Evolutionary conservation across 2,113 vertebrate species (phyloP).

Genomic region (Passer domesticus): DNA sequence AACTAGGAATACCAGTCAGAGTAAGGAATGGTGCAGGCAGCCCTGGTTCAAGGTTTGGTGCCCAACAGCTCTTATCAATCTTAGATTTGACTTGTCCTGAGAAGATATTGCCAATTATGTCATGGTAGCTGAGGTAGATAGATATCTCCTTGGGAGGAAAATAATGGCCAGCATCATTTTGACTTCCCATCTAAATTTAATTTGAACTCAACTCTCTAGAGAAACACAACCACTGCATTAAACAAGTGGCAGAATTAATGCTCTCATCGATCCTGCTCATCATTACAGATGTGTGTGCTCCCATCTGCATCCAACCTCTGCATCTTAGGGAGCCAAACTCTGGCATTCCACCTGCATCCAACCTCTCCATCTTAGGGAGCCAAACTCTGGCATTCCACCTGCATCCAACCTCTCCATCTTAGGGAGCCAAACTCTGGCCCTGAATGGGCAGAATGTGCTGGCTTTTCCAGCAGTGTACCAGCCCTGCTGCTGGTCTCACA

Average conservation of each 20-base stretch:
- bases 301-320: not conserved
- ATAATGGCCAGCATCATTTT: slow-evolving; percentile 1
- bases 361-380: not conserved
- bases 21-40: not conserved
- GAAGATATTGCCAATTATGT: slow-evolving; percentile 44
- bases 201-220: slow-evolving; percentile 40
- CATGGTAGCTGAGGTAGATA: not conserved
- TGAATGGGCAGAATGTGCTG: not conserved
- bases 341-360: not conserved
- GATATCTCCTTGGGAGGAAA: not conserved
- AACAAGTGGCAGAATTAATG: slow-evolving; percentile 39
- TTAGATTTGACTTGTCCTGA: not conserved
- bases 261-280: not conserved
- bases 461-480: not conserved
- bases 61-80: not conserved
- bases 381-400: no score
- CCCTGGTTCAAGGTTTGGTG: not conserved
- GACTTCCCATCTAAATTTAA: slow-evolving; percentile 47
- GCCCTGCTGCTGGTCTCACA: not conserved
- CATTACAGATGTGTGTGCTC: not conserved
- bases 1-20: not conserved
- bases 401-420: not conserved
- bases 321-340: not conserved
- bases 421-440: not conserved
- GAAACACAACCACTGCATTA: slow-evolving; percentile 49